Base-by-base conservation (phyloP, 2,888 invertebrate species). In the Parnassius mnemosyne region DNA sequence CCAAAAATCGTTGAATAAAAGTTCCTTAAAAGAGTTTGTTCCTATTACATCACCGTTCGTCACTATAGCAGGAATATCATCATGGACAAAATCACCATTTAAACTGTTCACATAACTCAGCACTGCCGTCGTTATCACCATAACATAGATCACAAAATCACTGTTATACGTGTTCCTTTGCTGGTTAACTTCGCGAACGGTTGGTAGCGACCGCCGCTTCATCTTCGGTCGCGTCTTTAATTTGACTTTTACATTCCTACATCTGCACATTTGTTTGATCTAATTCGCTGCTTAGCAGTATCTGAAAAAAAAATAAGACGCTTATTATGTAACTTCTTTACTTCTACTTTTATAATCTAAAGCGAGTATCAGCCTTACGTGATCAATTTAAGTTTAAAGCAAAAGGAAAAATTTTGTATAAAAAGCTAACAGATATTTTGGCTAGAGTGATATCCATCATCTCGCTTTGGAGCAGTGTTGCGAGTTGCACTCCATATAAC, bases 1-100 rank as follows among this genome's bases (percentile, higher is more conserved):
- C 97, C 97, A 97, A 83, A 97, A 97, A 83, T 97, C 97, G 75
- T 96, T 94, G 77, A 93, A 83, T 73, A 96, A 93, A 69, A 96
- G 84, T 72, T 94, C 93, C 70, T 87, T 87, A 75, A 96, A 74
- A 5, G 94, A 90, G 63, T 93, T 94, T 43, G 92, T 85, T 0
- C 95, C 96, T 10, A 93, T 89, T 65, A 97, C 97, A 83, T 97
- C 97, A 75, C 93, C 94, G 82, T 97, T 97, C 65, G 94, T 93
- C 75, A 95, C 94, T 62, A 97, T 94, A 44, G 97, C 97, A 63
- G 96, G 96, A 68, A 97, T 94, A 80, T 97, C 97, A 79, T 97
- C 97, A 84, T 97, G 97, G 57, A 97, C 96, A 76, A 97, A 97
- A 78, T 97, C 96, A 52, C 96, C 96, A 66, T 92, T 92, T 68